Conservation (phyloP, 2,888 invertebrate genomes). For the Syrphus vitripennis region DNA sequence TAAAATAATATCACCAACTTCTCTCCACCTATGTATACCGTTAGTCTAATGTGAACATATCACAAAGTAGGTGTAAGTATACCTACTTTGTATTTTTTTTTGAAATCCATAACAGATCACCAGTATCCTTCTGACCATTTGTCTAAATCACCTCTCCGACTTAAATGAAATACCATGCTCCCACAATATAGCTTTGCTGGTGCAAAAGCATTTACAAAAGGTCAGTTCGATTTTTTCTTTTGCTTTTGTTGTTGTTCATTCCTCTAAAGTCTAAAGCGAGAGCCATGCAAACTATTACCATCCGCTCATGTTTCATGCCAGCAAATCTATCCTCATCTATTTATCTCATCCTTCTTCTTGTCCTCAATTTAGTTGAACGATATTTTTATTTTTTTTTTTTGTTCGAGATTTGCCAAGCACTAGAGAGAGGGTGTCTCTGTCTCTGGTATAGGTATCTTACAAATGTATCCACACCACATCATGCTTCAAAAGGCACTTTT, state of each 20-base stretch:
- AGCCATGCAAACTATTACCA: conserved; percentile 50
- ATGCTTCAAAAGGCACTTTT: conserved; percentile 23
- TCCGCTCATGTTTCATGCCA: conserved; percentile 68
- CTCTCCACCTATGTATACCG: too few species aligned
- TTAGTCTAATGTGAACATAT: neutral
- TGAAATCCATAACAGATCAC: conserved; percentile 46
- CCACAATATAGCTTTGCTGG: conserved; percentile 33
- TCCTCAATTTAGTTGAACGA: conserved; percentile 31
- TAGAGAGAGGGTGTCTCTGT: neutral
- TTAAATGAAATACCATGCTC: conserved; percentile 53
- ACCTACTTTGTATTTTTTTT: neutral
- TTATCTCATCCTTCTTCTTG: conserved; percentile 43
- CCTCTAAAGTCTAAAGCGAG: neutral
- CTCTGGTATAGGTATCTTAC: conserved; percentile 1
- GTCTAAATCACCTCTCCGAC: conserved; percentile 43
- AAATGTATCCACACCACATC: conserved; percentile 51
- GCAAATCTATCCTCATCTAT: conserved; percentile 64
- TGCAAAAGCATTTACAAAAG: conserved; percentile 47
- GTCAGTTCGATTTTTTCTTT: conserved; percentile 61
- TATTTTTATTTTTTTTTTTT: conserved; percentile 2
- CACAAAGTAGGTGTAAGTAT: neutral
- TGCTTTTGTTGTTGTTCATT: too few species aligned
- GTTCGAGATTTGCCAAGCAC: neutral
- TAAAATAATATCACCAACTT: too few species aligned
- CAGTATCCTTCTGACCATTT: conserved; percentile 52